Base-by-base conservation (phyloP, 2,797 vertebrate species). In the Pangasius larnaudii region DNA sequence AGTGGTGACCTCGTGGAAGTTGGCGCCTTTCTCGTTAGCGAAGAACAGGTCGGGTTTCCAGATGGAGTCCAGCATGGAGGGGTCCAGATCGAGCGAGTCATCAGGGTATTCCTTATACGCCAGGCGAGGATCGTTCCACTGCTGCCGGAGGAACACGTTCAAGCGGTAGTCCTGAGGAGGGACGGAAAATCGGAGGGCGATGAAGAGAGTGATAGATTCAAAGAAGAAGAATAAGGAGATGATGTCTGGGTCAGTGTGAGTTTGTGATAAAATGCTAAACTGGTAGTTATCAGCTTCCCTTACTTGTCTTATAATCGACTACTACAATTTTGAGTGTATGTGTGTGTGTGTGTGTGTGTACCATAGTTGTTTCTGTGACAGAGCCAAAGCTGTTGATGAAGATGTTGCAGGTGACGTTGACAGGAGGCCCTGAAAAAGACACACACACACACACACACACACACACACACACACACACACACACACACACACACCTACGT, bases 381-480 rank as follows among this genome's bases (percentile, higher is more conserved):
- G 98, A 99, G 85, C 98, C 96, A 1, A 99, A 99, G 93, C 98
- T 99, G 95, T 99, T 99, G 94, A 99, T 99, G 95, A 99, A 98
- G 95, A 99, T 97, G 95, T 98, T 98, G 93, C 97, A 98, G 8
- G 98, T 99, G 93, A 99, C 98, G 4, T 99, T 99, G 93, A 99
- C 97, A 0, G 98, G 97, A 4, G 97, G 97, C 92, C 98, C 98
- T 99, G 95, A 77, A 88, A 61, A 39, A 89, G 30, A 63, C 11
- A 72, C 3, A 19, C 71, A 74, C 67, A 10, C 42, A 49, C 49
- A 72, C 79, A 46, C 11, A 85, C 19, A 39, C 22, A 33, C 56
- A 49, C 84, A 75, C 9, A 51, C 2, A 24, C 9, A 19, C 71
- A 74, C 67, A 10, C 42, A 63, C 11, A 72, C 3, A 19, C 71